These are phyloP conservation scores for Rhopalosiphum padi DNA, from an alignment of 1,140 invertebrate genomes.

Conservation along the genomic window DNA sequence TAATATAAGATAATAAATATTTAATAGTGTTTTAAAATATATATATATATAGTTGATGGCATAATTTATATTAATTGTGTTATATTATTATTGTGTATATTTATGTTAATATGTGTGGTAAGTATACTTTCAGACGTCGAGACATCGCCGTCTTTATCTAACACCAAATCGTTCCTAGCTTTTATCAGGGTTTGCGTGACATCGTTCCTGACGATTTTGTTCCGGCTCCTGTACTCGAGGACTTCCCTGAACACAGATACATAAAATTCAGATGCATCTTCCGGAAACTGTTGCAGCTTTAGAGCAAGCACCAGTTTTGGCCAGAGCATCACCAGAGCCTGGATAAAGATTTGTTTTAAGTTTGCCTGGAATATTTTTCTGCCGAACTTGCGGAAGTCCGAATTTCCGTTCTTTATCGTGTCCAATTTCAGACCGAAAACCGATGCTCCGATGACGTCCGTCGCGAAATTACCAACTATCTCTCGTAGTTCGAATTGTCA, in stretches of 20 bases:
- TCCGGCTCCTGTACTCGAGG: constrained; percentile 59
- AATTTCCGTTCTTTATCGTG: constrained; percentile 25
- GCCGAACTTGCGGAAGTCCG: not conserved
- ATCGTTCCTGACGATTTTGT: constrained; percentile 60
- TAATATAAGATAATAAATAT: no score
- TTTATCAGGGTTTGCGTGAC: constrained; percentile 61
- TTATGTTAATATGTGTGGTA: not conserved
- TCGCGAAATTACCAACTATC: constrained; percentile 46
- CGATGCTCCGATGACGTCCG: constrained; percentile 59
- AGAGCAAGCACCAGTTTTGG: constrained; percentile 58
- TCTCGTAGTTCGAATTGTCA: constrained; percentile 49
- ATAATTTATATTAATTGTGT: not conserved
- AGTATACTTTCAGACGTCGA: not conserved
- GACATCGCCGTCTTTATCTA: not conserved
- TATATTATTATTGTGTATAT: no score
- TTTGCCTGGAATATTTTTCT: constrained; percentile 38
- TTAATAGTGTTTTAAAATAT: no score
- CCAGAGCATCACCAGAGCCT: not conserved
- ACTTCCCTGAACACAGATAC: constrained; percentile 59
- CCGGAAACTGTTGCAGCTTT: constrained; percentile 56
- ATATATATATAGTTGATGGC: no score
- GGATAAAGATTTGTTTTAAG: not conserved
- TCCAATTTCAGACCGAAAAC: constrained; percentile 59
- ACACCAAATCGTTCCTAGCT: not conserved
- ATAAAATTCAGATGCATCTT: constrained; percentile 60